Evolutionary conservation across 2,888 invertebrate species (phyloP), one percentile per base, ranked within the genome.

Genomic region (Maniola hyperantus): DNA sequence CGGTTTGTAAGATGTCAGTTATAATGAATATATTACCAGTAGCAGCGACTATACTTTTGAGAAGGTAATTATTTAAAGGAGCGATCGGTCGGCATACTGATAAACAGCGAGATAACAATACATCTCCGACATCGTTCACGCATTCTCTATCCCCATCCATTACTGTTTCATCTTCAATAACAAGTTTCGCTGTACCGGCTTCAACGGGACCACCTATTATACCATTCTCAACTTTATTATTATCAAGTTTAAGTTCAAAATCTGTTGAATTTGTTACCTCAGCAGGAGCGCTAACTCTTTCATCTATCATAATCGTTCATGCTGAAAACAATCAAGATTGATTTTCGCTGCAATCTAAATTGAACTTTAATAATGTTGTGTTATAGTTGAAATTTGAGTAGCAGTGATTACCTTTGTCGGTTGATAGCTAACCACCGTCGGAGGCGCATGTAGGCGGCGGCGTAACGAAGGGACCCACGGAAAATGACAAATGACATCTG

Each of bases 401-500:
- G 42, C 6, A 51, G 6, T 51, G 53, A 36, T 18, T 64, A 72
- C 78, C 77, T 84, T 84, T 84, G 87, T 88, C 89, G 87, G 85
- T 85, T 87, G 83, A 88, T 84, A 87, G 88, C 86, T 89, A 91
- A 86, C 87, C 87, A 85, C 79, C 87, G 88, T 87, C 85, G 83
- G 91, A 91, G 91, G 92, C 91, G 85, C 86, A 83, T 84, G 85
- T 84, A 83, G 84, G 85, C 84, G 83, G 80, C 79, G 78, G 78
- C 90, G 91, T 91, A 91, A 91, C 90, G 89, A 90, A 92, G 91
- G 91, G 92, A 90, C 91, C 89, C 83, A 84, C 87, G 93, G 93
- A 91, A 91, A 91, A 93, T 94, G 94, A 94, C 94, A 94, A 94
- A 94, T 93, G 94, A 94, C 94, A 94, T 93, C 94, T 94, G 94